Base-by-base conservation (phyloP, 2,113 vertebrate species). In the Channa maculata region DNA sequence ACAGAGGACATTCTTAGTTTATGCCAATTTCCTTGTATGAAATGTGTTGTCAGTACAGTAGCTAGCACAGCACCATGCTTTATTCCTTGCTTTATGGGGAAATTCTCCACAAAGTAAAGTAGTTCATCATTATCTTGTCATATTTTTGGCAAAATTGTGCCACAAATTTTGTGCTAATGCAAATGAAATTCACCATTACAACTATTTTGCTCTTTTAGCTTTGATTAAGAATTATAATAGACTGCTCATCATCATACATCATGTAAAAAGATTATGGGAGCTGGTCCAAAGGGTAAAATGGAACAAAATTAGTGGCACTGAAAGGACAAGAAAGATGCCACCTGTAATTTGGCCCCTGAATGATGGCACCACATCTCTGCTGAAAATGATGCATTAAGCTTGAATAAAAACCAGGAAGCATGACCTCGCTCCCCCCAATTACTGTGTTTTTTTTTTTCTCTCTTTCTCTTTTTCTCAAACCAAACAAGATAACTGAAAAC, bases 1-100 rank as follows among this genome's bases (percentile, higher is more conserved):
- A 75, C 71, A 67, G 67, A 83, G 74, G 79, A 85, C 70, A 55
- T 75, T 80, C 88, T 84, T 72, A 58, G 37, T 84, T 64, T 13
- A 53, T 87, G 86, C 82, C 82, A 86, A 45, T 76, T 76, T 67
- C 62, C 65, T 82, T 64, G 34, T 65, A n/a, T 58, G 54, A 66
- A 63, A 76, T 65, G 39, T 86, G 75, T 75, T 71, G 73, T 83
- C 77, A 68, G 72, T 78, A 65, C 44, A 79, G 80, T 51, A 79
- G 51, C 71, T 83, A 63, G 7, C 58, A 46, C 61, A 46, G 13
- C 59, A 4, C 45, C 24, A 38, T n/a, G 45, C 54, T 79, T 71
- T 14, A 84, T 78, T 68, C n/a, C 8, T 33, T 0, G 53, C 61
- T 85, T 75, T 80, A 62, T 53, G 62, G 59, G 52, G 49, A 74